Evolutionary conservation across 1,140 invertebrate genomes (phyloP), one percentile per base, ranked within the genome.

Genomic region (Myzus persicae): DNA sequence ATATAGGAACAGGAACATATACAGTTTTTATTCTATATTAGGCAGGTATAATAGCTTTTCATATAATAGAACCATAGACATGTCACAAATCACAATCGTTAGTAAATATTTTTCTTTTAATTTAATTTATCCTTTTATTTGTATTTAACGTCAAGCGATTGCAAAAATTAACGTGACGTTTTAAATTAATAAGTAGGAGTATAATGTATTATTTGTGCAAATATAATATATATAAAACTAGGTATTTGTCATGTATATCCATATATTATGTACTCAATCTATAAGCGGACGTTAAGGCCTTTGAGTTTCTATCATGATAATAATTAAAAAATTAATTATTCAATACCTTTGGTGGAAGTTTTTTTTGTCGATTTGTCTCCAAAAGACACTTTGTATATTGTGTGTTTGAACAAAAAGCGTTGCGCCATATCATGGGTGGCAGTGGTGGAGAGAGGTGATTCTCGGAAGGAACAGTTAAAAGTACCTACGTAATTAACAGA

Each of bases 401-500:
- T 84, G 18, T n/a, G 42, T 84, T 84, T 42, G 26, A 84, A 84
- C 40, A 84, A 5, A 82, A 82, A 22, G 0, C 59, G 4, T n/a
- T 76, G 14, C 4, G 14, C n/a, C 3, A 4, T 76, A 4, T 76
- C 31, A n/a, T 36, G 31, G 4, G 59, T 4, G n/a, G 20, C 36
- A 82, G 22, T 82, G 22, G 20, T 5, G 6, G 22, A 2, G 9
- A 42, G 9, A 14, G 14, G 31, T 38, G n/a, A 84, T 84, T 84
- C 40, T 84, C 24, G 24, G 82, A 42, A 40, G 40, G 24, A 84
- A 84, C 82, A 11, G 24, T 84, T 42, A 84, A 88, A 51, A 36
- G 44, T 88, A 51, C n/a, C 0, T 88, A 88, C n/a, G 2, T 88
- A 88, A 88, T 88, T 88, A 88, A 88, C 46, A n/a, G 87, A 88